A percentile compares a stretch with the other conserved stretches of the same genome.
Evolutionary conservation across 2,888 invertebrate genomes (phyloP).

Genomic region (Conus canariensis): DNA sequence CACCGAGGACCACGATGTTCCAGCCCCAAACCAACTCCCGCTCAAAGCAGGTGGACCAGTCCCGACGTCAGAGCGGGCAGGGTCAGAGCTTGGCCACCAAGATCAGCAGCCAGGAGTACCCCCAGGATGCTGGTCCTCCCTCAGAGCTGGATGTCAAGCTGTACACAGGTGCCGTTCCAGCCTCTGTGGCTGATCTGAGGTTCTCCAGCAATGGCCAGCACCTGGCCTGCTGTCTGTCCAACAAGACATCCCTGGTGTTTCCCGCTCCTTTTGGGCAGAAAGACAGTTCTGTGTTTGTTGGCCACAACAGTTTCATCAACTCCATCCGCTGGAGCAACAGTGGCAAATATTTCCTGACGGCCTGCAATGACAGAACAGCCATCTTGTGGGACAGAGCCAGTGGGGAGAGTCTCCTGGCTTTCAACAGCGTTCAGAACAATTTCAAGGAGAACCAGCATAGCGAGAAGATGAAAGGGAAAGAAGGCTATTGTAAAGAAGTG

Average conservation of each 20-base stretch:
- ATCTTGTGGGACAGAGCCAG: constrained; percentile 70
- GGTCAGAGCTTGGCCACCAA: constrained; percentile 20
- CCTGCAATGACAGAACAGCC: constrained; percentile 74
- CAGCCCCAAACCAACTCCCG: constrained; percentile 61
- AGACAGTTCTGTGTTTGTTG: constrained; percentile 59
- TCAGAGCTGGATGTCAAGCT: background rate
- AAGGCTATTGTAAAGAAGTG: constrained; percentile 69
- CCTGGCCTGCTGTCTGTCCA: constrained; percentile 73
- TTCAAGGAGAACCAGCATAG: constrained; percentile 47
- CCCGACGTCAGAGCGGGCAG: background rate
- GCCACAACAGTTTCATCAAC: constrained; percentile 73
- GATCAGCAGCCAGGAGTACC: constrained; percentile 36
- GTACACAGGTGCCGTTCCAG: background rate
- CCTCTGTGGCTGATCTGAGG: constrained; percentile 64
- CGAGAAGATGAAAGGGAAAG: background rate
- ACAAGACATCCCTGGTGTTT: constrained; percentile 72
- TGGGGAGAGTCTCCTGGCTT: constrained; percentile 69
- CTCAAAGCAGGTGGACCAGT: background rate
- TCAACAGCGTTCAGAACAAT: constrained; percentile 62
- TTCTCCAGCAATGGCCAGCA: constrained; percentile 61
- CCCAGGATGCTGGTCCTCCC: constrained; percentile 34
- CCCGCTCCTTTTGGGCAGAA: constrained; percentile 67
- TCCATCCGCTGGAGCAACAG: constrained; percentile 71
- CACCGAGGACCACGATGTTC: constrained; percentile 69
- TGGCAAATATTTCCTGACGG: constrained; percentile 68